These are phyloP conservation scores for Cecidostiba fungosa DNA, from an alignment of 2,888 invertebrate species.

Conservation along the genomic window DNA sequence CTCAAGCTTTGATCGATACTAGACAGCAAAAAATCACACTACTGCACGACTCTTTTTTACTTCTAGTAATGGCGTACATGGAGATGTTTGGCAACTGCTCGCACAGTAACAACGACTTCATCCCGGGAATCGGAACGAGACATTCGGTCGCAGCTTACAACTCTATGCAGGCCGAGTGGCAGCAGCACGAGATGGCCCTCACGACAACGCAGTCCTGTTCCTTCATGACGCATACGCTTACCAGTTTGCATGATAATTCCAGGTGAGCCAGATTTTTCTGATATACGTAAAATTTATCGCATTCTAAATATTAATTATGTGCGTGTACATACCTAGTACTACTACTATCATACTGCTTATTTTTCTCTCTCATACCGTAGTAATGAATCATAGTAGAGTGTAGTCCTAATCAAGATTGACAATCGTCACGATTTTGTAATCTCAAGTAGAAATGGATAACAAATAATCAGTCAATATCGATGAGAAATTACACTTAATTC, in stretches of 20 bases:
- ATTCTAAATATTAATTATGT: no score
- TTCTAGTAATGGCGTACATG: conserved; percentile 96
- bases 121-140: conserved; percentile 87
- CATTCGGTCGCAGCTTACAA: conserved; percentile 93
- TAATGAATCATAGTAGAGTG: no score
- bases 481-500: no score
- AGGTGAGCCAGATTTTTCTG: conserved; percentile 70
- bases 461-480: no score
- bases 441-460: no score
- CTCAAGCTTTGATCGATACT: neutral
- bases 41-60: neutral
- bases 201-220: conserved; percentile 84
- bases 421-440: neutral
- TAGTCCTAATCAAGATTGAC: neutral
- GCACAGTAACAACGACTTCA: conserved; percentile 87
- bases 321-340: no score
- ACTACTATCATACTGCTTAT: no score
- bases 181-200: conserved; percentile 81
- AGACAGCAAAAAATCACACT: neutral
- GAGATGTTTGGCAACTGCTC: conserved; percentile 96
- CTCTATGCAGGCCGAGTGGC: conserved; percentile 83
- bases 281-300: no score
- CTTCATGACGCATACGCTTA: conserved; percentile 79
- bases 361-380: no score
- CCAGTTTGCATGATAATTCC: conserved; percentile 76